Base-by-base conservation (phyloP, 2,113 vertebrate genomes). In the Halcyon malimbica region DNA sequence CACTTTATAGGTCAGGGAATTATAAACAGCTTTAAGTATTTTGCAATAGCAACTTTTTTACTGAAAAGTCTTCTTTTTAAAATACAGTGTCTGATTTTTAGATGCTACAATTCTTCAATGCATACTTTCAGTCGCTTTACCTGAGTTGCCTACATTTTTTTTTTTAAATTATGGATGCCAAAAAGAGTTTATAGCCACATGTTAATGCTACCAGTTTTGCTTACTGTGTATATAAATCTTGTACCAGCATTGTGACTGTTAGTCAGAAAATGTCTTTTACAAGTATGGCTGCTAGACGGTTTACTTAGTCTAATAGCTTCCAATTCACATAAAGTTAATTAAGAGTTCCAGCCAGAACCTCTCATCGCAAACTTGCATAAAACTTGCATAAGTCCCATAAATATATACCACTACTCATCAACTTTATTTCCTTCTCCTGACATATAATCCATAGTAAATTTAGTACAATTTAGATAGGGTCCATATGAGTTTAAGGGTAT, bases 1-100 rank as follows among this genome's bases (percentile, higher is more conserved):
- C 92, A 90, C 65, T 97, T 96, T 91, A 90, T 96, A 95, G 92
- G 95, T 95, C 96, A 94, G 90, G 62, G 88, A 91, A 93, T 96
- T 96, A 96, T 93, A 94, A 96, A 96, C 95, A 94, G 57, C 29
- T 95, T 84, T 89, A 95, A 97, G 74, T 81, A 77, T 92, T 97
- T 95, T 97, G 89, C 93, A 97, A 93, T 82, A 82, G 16, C 67
- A 93, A 41, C 28, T 25, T 68, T 93, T 91, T 90, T 73, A 69
- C 54, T 79, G 37, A 88, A 91, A 82, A 75, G 12, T 83, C 25
- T 83, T 89, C 33, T 83, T 75, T 94, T 91, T 64, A 44, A 93
- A 94, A 74, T 37, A 24, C 29, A 42, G 28, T 62, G 75, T 88
- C 83, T 93, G 69, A 3, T 29, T 94, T 96, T 93, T 41, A 84